Evolutionary conservation across 2,797 vertebrate genomes (phyloP).

Genomic region (Poecilia gillii): DNA sequence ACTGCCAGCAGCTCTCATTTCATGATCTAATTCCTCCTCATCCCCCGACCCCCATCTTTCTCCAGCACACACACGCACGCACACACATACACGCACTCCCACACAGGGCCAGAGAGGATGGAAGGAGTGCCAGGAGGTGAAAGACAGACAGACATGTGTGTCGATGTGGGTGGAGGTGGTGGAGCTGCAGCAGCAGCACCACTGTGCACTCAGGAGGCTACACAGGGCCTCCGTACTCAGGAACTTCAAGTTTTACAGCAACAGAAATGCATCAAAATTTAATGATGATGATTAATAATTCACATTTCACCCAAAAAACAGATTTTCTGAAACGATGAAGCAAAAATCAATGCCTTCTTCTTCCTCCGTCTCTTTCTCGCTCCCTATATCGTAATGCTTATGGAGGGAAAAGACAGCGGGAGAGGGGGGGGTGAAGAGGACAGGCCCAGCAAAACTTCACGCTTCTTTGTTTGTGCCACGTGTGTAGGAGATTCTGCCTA

Average conservation of each 20-base stretch:
- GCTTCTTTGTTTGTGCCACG: slow-evolving; percentile 61
- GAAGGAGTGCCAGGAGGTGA: slow-evolving; percentile 64
- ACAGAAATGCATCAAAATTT: slow-evolving; percentile 82
- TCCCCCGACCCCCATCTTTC: slow-evolving; percentile 63
- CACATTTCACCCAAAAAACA: slow-evolving; percentile 81
- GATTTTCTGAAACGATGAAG: slow-evolving; percentile 77
- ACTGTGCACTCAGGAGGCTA: slow-evolving; percentile 48
- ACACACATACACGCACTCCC: slow-evolving; percentile 53
- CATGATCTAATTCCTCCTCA: slow-evolving; percentile 81
- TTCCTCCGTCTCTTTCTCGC: slow-evolving; percentile 34
- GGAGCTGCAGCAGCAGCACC: slow-evolving; percentile 39
- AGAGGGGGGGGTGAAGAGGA: slow-evolving; percentile 33
- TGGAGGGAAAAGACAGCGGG: slow-evolving; percentile 40
- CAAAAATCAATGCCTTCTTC: slow-evolving; percentile 79
- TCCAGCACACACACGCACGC: slow-evolving; percentile 54
- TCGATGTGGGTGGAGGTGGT: slow-evolving; percentile 39
- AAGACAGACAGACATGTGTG: slow-evolving; percentile 56
- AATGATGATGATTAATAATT: slow-evolving; percentile 85
- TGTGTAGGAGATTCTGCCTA: slow-evolving; percentile 59
- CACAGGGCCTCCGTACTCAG: slow-evolving; percentile 61
- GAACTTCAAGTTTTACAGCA: slow-evolving; percentile 75
- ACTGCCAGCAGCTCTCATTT: slow-evolving; percentile 81
- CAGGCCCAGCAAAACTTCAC: slow-evolving; percentile 43
- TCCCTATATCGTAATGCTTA: slow-evolving; percentile 48
- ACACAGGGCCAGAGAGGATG: slow-evolving; percentile 67